phyloP scores from a whole-genome alignment of 2,888 invertebrate species.

The Dolomedes plantarius region DNA sequence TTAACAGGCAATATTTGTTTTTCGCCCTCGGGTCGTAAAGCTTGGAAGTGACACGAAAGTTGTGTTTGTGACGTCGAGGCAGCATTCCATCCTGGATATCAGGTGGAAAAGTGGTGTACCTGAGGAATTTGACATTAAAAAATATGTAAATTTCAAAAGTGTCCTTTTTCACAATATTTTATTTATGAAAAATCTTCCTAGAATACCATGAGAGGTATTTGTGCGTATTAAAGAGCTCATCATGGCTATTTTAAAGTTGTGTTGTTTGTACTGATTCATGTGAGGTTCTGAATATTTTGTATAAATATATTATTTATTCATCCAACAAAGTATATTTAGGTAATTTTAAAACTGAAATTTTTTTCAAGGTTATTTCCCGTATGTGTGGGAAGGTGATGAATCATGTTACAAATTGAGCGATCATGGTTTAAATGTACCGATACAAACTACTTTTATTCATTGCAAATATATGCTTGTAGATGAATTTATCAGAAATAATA shows the following conservation, averaged over 20 bases:
- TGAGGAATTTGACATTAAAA: constrained; percentile 17
- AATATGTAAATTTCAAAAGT: background rate
- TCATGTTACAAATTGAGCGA: background rate
- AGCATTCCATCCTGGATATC: constrained; percentile 65
- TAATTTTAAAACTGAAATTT: background rate
- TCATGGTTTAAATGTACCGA: background rate
- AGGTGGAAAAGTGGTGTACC: constrained; percentile 24
- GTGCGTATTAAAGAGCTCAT: background rate
- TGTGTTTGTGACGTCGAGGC: constrained; percentile 62
- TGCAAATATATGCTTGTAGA: background rate
- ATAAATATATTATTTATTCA: background rate
- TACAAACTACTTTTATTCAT: background rate
- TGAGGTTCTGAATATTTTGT: background rate
- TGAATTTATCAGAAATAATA: background rate
- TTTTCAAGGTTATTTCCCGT: constrained; percentile 6
- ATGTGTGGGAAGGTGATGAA: constrained; percentile 2
- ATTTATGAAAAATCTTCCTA: background rate
- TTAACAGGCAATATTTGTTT: constrained; percentile 62
- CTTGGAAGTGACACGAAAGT: constrained; percentile 70
- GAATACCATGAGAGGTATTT: background rate
- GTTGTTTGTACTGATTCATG: background rate
- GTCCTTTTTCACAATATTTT: background rate
- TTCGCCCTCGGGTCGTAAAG: constrained; percentile 70
- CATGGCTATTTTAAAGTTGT: background rate
- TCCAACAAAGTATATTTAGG: background rate